These are phyloP conservation scores for Tokudaia tokunoshimensis DNA, from an alignment of 2,797 vertebrate genomes.

Conservation along the genomic window DNA sequence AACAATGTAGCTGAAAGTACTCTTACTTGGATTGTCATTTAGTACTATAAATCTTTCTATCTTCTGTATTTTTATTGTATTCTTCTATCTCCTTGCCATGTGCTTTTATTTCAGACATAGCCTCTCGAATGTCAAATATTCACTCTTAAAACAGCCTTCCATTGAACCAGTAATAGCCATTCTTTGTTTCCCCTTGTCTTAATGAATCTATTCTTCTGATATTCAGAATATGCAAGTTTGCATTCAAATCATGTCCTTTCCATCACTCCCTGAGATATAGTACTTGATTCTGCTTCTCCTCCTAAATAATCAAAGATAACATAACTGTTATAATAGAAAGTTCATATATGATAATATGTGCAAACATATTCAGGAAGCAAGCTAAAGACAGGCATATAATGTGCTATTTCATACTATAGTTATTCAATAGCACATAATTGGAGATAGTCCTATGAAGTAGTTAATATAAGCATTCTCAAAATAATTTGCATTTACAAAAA, in stretches of 20 bases:
- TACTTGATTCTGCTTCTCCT: neutral
- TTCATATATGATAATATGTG: neutral
- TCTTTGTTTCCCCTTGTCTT: neutral
- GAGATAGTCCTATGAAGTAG: neutral
- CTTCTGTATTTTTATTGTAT: neutral
- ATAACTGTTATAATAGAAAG: neutral
- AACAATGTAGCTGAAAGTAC: neutral
- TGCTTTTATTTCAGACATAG: neutral
- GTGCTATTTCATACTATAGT: neutral
- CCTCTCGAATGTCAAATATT: neutral
- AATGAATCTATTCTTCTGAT: neutral
- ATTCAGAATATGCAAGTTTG: neutral
- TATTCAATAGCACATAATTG: neutral
- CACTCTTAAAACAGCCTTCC: neutral
- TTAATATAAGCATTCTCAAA: neutral
- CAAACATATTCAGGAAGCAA: constrained; percentile 5
- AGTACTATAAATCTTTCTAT: neutral
- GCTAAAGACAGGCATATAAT: neutral
- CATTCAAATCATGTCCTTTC: neutral
- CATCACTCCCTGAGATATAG: neutral
- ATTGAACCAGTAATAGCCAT: neutral
- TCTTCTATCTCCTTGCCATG: neutral
- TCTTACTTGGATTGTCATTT: neutral
- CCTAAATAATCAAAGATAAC: neutral
- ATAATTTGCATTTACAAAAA: neutral